A percentile compares a stretch with the other conserved stretches of the same genome.
Conservation (phyloP, 2,888 invertebrate species). For the Lasioglossum zephyrum region DNA sequence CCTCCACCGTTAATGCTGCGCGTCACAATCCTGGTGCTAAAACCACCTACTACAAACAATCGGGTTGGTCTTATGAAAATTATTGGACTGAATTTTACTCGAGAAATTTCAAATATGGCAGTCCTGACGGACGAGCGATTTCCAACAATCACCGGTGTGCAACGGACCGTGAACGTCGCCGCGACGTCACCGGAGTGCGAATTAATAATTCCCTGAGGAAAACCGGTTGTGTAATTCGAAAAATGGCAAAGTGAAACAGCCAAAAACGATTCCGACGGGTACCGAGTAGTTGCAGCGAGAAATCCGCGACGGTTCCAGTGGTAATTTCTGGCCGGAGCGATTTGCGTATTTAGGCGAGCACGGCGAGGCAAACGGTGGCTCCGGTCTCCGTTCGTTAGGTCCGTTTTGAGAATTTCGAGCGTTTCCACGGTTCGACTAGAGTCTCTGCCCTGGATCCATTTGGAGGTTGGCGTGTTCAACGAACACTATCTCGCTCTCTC, state of each 20-base stretch:
- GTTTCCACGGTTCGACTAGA: background rate
- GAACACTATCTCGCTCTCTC: background rate
- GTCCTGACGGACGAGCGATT: background rate
- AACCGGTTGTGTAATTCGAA: background rate
- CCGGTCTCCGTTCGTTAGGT: constrained; percentile 13
- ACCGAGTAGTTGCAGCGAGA: background rate
- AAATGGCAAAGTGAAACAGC: background rate
- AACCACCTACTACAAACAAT: background rate
- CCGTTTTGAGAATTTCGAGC: background rate
- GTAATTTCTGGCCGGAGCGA: background rate
- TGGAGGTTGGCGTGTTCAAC: background rate
- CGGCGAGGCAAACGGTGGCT: background rate
- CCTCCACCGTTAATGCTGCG: background rate
- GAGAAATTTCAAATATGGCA: background rate
- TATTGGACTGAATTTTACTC: background rate
- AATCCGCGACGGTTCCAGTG: background rate
- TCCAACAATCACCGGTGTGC: background rate
- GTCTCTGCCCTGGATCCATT: constrained; percentile 6
- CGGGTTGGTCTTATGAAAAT: background rate
- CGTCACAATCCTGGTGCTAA: background rate
- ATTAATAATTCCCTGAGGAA: background rate
- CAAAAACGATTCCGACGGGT: background rate
- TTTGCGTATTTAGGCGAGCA: constrained; percentile 4
- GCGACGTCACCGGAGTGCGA: background rate
- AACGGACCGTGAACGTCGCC: background rate